Evolutionary conservation across 2,888 invertebrate species (phyloP), one percentile per base, ranked within the genome.

Genomic region (Eulithis prunata): DNA sequence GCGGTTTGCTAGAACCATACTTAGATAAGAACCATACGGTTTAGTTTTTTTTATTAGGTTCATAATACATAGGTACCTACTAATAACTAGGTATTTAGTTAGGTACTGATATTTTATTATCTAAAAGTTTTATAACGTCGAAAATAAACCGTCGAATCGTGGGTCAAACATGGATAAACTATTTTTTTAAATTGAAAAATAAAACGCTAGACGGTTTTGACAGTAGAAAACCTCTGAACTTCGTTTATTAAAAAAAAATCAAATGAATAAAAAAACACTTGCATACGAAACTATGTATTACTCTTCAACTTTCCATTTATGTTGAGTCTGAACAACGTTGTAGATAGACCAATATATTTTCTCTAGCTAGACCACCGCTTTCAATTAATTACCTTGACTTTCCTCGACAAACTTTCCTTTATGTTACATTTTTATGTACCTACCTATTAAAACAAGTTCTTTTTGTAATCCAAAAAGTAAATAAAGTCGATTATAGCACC

Each of bases 361-460:
- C 64, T 41, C 64, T 32, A 32, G 21, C 21, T 54, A 45, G 56
- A 62, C 71, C 54, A 62, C 71, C 54, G 58, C 73, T 73, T 71
- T 73, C 70, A 68, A 68, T 73, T 73, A 70, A 73, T 69, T 68
- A 66, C 53, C 51, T 28, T 62, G 62, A 66, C 69, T 67, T 63
- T 67, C 63, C 21, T 59, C 21, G 12, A 38, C 62, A 52, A 51
- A 58, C 59, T 59, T 59, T 62, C 47, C 38, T 13, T 8, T 53
- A 38, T 8, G 32, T 32, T 32, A 41, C 32, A 55, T 43, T n/a
- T 59, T 49, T 58, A 13, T 54, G 21, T 21, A 21, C 21, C 1
- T 21, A 21, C 21, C 21, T 21, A 21, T 21, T 21, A 21, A 21
- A 21, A 21, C 21, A 21, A 21, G 21, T 21, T 21, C 21, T 21